Conservation (phyloP, 2,797 vertebrate genomes). For the Sebastes variabilis region DNA sequence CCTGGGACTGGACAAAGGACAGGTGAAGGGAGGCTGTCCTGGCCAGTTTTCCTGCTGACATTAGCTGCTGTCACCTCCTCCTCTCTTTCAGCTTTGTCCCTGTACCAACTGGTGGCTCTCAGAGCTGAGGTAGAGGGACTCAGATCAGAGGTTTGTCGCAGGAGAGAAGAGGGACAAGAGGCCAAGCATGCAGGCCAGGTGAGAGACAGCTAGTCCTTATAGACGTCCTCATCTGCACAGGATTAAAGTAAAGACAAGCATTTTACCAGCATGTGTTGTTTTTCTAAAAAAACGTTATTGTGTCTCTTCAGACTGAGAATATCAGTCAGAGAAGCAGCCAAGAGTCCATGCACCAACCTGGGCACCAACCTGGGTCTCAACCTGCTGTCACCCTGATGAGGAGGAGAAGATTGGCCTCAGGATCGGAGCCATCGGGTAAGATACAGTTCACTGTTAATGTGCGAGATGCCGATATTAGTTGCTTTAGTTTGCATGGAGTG, state of each 20-base stretch:
- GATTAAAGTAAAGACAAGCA: neutral
- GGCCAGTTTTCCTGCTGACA: constrained; percentile 77
- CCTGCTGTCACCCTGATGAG: constrained; percentile 1
- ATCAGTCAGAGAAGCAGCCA: constrained; percentile 24
- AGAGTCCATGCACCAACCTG: neutral
- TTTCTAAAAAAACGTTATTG: neutral
- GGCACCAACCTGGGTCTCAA: neutral
- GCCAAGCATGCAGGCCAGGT: constrained; percentile 60
- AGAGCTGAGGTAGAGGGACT: constrained; percentile 89
- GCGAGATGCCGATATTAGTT: neutral
- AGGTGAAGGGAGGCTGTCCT: constrained; percentile 61
- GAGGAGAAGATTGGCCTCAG: constrained; percentile 57
- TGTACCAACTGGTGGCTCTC: constrained; percentile 86
- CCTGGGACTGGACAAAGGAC: constrained; percentile 23
- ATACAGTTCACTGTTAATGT: neutral
- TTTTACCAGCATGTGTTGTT: neutral
- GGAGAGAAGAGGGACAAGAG: constrained; percentile 69
- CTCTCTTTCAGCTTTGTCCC: constrained; percentile 85
- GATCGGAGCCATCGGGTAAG: constrained; percentile 58
- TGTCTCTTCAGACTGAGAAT: constrained; percentile 55
- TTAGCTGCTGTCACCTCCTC: constrained; percentile 86
- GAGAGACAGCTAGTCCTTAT: constrained; percentile 18
- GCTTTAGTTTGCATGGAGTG: neutral
- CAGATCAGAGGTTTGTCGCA: constrained; percentile 76
- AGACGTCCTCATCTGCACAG: neutral